These are phyloP conservation scores for Scomber colias DNA, from an alignment of 2,113 vertebrate genomes.

Conservation along the genomic window DNA sequence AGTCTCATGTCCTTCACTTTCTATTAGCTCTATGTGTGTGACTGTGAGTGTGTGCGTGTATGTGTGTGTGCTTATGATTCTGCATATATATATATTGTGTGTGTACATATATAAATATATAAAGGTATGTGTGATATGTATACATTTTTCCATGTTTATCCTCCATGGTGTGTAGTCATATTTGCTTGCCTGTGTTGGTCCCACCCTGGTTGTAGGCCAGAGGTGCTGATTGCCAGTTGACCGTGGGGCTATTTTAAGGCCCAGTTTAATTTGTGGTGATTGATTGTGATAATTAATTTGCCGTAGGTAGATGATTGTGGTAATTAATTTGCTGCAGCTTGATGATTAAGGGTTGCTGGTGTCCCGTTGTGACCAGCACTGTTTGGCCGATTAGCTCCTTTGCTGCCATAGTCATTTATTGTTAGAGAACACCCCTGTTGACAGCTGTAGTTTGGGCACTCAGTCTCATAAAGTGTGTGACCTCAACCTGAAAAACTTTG, in stretches of 20 bases:
- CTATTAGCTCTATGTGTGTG: slow-evolving; percentile 31
- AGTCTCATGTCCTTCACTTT: slow-evolving; percentile 39
- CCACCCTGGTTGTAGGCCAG: slow-evolving; percentile 40
- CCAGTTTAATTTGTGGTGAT: slow-evolving; percentile 79
- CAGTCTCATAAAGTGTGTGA: slow-evolving; percentile 26
- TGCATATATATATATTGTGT: not conserved
- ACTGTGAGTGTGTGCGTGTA: not conserved
- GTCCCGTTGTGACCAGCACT: slow-evolving; percentile 73
- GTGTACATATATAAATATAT: not conserved
- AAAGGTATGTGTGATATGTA: not conserved
- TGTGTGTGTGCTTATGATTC: not conserved
- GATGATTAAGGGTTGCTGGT: slow-evolving; percentile 79
- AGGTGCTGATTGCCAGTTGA: slow-evolving; percentile 77
- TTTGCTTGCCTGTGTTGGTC: slow-evolving; percentile 18
- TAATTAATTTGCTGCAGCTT: slow-evolving; percentile 82
- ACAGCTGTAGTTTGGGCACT: slow-evolving; percentile 45
- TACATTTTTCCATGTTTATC: slow-evolving; percentile 9
- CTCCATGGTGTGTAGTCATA: slow-evolving; percentile 1
- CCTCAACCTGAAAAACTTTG: slow-evolving; percentile 34
- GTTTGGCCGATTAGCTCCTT: slow-evolving; percentile 80
- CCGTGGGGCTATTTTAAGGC: slow-evolving; percentile 77
- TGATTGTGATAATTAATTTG: slow-evolving; percentile 85
- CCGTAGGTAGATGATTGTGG: slow-evolving; percentile 82
- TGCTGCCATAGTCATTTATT: slow-evolving; percentile 76
- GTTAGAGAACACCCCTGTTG: slow-evolving; percentile 58